A percentile compares a stretch with the other conserved stretches of the same genome.
Evolutionary conservation across 2,797 vertebrate genomes (phyloP).

Genomic region (Eulemur albifrons): DNA sequence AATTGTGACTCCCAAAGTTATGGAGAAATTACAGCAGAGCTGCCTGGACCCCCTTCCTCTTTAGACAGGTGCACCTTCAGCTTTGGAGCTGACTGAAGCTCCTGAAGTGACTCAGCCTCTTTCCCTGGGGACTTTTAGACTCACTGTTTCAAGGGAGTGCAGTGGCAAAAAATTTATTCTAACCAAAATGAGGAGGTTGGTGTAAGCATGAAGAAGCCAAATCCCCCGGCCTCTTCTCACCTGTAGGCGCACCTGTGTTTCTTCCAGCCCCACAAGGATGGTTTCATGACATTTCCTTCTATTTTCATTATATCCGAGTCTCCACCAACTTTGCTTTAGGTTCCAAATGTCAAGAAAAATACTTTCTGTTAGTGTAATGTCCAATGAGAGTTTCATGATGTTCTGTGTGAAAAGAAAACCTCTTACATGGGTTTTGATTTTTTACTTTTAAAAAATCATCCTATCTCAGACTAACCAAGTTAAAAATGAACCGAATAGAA

Average conservation of each 20-base stretch:
- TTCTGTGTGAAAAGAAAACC: neutral
- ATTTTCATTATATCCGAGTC: constrained; percentile 12
- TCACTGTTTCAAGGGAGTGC: neutral
- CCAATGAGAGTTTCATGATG: neutral
- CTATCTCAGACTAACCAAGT: neutral
- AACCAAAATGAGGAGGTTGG: neutral
- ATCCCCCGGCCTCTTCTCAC: neutral
- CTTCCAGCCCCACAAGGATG: neutral
- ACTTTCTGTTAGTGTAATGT: neutral
- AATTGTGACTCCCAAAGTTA: constrained; percentile 35
- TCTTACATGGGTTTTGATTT: constrained; percentile 13
- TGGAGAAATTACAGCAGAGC: neutral
- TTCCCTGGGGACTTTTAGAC: neutral
- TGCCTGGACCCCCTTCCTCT: neutral
- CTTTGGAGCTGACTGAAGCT: neutral
- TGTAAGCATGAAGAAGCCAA: neutral
- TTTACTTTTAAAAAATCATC: neutral
- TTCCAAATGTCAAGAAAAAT: constrained; percentile 6
- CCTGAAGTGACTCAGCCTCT: neutral
- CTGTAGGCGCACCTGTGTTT: neutral
- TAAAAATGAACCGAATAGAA: neutral
- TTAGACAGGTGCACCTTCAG: neutral
- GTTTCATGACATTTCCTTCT: neutral
- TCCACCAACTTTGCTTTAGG: neutral
- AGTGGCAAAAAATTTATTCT: neutral